Base-by-base conservation (phyloP, 2,113 vertebrate genomes). In the Megaleporinus macrocephalus region DNA sequence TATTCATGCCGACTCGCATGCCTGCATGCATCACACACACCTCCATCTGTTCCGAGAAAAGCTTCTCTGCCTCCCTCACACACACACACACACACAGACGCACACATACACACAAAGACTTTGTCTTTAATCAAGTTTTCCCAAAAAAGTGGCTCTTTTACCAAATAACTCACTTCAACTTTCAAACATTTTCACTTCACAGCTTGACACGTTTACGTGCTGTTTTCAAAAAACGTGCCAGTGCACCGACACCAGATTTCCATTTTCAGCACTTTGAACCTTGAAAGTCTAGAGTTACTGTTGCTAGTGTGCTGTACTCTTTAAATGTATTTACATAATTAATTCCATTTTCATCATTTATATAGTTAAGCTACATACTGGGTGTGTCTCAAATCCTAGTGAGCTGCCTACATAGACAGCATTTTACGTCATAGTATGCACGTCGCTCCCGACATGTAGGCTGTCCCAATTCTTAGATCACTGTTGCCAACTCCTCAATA, bases 71-170 rank as follows among this genome's bases (percentile, higher is more conserved):
- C 62, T 78, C 33, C 53, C 76, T 78, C 68, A 18, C 49, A 33
- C 76, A 88, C 88, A 84, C 73, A 76, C 85, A 5, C 20, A 79
- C 71, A 61, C 87, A 78, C 33, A 24, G 66, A n/a, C n/a, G n/a
- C n/a, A n/a, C n/a, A n/a, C n/a, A n/a, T n/a, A n/a, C n/a, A n/a
- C n/a, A n/a, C n/a, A n/a, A n/a, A 76, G n/a, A 22, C 41, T 78
- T 78, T 66, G 24, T 79, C 85, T 86, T 87, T 11, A 72, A 84
- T 69, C 29, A 78, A 20, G 29, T 20, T 57, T 13, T 22, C 47
- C 51, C 5, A 55, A 78, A 78, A 30, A 78, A 78, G 76, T 44
- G 6, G 44, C 66, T 51, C 65, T 69, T 69, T 24, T 33, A 55
- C 16, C 65, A 69, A 70, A 57, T 33, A 78, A 69, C 76, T 69